Conservation (phyloP, 2,113 vertebrate species). For the Platichthys stellatus region DNA sequence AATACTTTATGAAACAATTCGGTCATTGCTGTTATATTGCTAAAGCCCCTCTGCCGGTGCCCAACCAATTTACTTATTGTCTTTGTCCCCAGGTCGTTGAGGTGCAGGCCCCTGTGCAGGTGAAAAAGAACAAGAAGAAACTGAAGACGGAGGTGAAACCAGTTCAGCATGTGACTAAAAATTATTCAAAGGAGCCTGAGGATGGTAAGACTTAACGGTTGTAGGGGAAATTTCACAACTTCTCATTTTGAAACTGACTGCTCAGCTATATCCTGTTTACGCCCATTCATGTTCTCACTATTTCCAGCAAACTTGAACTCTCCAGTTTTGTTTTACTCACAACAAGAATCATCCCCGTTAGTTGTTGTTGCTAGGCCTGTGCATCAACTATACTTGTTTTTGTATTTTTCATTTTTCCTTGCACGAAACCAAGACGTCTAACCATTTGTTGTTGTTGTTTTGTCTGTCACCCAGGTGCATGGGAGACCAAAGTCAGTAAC, state of each 20-base stretch:
- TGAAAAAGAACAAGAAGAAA: conserved; percentile 96
- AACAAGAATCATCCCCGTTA: neutral
- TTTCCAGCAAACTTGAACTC: neutral
- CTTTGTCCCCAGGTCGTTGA: conserved; percentile 21
- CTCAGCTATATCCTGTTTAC: neutral
- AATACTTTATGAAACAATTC: neutral
- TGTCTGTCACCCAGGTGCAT: conserved; percentile 82
- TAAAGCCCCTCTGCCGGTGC: too few species aligned
- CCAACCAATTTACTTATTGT: neutral
- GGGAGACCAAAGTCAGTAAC: conserved; percentile 98
- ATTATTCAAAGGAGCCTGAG: conserved; percentile 90
- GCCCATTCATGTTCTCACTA: neutral
- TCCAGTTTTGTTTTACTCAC: neutral
- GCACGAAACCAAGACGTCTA: neutral
- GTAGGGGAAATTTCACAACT: neutral
- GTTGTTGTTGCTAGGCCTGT: neutral
- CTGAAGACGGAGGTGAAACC: conserved; percentile 88
- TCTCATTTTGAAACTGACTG: conserved; percentile 8
- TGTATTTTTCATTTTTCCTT: neutral
- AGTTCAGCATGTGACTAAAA: conserved; percentile 78
- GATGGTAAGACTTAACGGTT: conserved; percentile 83
- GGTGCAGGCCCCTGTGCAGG: conserved; percentile 67
- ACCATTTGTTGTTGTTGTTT: neutral
- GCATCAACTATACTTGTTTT: neutral
- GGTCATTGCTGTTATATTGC: too few species aligned